Evolutionary conservation across 2,113 vertebrate species (phyloP), one percentile per base, ranked within the genome.

Genomic region (Mustela lutreola): DNA sequence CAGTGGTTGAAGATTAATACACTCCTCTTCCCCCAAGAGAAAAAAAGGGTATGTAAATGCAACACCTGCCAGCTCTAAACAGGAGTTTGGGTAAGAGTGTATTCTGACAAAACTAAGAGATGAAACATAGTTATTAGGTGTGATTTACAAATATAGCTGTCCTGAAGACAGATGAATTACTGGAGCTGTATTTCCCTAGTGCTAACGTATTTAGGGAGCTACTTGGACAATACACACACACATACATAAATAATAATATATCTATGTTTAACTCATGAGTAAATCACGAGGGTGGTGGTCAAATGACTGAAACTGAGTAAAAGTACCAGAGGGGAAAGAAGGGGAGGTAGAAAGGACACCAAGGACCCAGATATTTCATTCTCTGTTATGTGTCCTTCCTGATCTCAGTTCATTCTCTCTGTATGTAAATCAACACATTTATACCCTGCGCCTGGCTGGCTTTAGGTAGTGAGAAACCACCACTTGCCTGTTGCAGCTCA

Each of bases 261-360:
- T 84, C 28, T 89, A 10, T 83, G 65, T 84, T 90, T 76, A 76
- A 63, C 62, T 22, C 21, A 76, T 76, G 83, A 90, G n/a, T 95
- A 89, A 90, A 21, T 42, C 26, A 14, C 36, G 15, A 70, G 88
- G 45, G 63, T 45, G 70, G 50, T 22, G 45, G 53, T 53, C 50
- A 71, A 89, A 82, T n/a, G 50, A 53, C 2, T 76, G n/a, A 58
- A 90, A 58, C 45, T 78, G 48, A 60, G 14, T 91, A 33, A n/a
- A 50, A 24, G 76, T 60, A 33, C 0, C 28, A 11, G 22, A 45
- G 7, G 9, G 24, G 26, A 45, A 8, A 36, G 36, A 11, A 63
- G 11, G 60, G 36, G 19, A 62, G 28, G 39, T 1, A 56, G 33
- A 83, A 86, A 91, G 56, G 67, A 56, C 39, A n/a, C n/a, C 31